phyloP scores from a whole-genome alignment of 2,113 vertebrate species.

The Xiphophorus couchianus region DNA sequence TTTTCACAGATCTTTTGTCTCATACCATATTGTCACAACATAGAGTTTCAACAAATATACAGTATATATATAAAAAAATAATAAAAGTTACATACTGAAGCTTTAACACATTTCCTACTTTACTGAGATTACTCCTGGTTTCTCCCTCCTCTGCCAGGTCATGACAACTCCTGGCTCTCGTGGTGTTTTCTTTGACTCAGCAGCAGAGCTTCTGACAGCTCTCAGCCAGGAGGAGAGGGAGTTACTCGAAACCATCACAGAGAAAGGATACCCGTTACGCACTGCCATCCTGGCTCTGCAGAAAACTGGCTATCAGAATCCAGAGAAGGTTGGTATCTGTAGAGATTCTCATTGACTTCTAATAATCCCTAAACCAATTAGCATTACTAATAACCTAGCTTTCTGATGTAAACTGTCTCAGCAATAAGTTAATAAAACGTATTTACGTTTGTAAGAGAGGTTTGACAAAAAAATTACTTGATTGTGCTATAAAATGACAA shows the following conservation, averaged over 20 bases:
- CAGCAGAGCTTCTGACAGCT: constrained; percentile 85
- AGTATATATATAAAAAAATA: no score
- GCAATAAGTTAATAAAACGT: no score
- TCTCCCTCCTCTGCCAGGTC: constrained; percentile 33
- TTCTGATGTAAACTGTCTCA: no score
- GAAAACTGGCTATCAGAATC: constrained; percentile 86
- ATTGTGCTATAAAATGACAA: no score
- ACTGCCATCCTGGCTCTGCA: constrained; percentile 91
- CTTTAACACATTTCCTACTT: no score
- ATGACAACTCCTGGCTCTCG: constrained; percentile 51
- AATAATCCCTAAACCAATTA: not conserved
- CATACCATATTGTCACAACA: no score
- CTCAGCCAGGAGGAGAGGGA: constrained; percentile 92
- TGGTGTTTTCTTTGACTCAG: constrained; percentile 75
- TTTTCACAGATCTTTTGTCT: no score
- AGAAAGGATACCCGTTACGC: constrained; percentile 85
- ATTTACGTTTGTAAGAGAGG: no score
- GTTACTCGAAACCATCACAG: constrained; percentile 86
- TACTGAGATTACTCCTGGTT: not conserved
- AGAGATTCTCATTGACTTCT: not conserved
- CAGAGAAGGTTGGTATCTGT: constrained; percentile 82
- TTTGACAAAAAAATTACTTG: no score
- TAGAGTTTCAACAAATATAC: no score
- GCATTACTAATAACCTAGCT: no score
- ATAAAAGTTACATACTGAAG: no score